Percentiles rank a stretch among this genome's conserved stretches.
phyloP scores from a whole-genome alignment of 1,140 invertebrate species.

The Drosophila ananassae region DNA sequence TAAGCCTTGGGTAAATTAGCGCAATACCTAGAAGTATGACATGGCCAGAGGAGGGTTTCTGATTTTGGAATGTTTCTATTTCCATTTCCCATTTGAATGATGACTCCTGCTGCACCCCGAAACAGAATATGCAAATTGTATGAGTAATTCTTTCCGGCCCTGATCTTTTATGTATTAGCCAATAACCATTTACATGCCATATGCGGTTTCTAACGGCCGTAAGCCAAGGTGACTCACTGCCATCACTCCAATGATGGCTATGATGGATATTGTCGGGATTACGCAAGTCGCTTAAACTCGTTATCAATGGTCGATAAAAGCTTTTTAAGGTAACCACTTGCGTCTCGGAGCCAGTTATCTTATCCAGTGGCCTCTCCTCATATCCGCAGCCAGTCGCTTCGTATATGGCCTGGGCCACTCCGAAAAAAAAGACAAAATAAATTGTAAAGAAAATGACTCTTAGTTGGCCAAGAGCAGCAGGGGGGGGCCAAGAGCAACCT shows the following conservation, averaged over 20 bases:
- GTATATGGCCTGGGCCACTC: conserved; percentile 52
- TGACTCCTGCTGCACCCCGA: conserved; percentile 21
- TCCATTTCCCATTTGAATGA: conserved; percentile 10
- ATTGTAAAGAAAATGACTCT: background rate
- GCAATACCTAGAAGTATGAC: conserved; percentile 15
- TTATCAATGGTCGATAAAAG: conserved; percentile 68
- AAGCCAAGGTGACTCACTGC: conserved; percentile 43
- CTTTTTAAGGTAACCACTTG: conserved; percentile 38
- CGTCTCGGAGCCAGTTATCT: conserved; percentile 48
- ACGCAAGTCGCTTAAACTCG: conserved; percentile 54
- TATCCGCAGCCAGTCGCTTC: conserved; percentile 45
- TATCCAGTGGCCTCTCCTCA: conserved; percentile 45
- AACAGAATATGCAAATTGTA: conserved; percentile 37
- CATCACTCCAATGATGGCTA: conserved; percentile 5
- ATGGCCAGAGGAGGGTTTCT: background rate
- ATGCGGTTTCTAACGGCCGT: conserved; percentile 53
- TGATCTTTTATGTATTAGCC: conserved; percentile 34
- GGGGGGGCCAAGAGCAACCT: conserved; percentile 17
- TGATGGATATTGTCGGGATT: conserved; percentile 47
- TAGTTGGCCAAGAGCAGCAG: conserved; percentile 24
- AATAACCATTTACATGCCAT: conserved; percentile 62
- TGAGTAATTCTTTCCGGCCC: conserved; percentile 48
- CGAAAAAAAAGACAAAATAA: conserved; percentile 1
- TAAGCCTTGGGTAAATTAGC: conserved; percentile 30
- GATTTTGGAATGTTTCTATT: conserved; percentile 5